Conservation (phyloP, 2,888 invertebrate species). For the Entomobrya multifasciata region DNA sequence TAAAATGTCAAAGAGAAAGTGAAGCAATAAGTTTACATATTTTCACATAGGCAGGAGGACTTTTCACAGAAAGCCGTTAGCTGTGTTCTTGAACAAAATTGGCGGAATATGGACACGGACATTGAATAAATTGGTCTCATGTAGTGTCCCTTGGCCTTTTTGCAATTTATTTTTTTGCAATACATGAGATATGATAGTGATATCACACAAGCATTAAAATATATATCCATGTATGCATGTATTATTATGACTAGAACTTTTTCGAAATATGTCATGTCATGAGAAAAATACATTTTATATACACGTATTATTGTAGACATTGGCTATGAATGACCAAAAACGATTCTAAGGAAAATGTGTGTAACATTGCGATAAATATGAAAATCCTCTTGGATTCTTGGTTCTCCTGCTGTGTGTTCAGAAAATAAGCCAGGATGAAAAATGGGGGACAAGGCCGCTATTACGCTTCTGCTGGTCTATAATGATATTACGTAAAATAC, state of each 20-base stretch:
- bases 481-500: neutral
- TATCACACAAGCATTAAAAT: neutral
- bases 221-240: neutral
- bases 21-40: no score
- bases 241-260: neutral
- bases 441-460: conserved; percentile 42
- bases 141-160: conserved; percentile 15
- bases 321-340: neutral
- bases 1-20: no score
- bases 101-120: neutral
- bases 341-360: neutral
- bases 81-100: no score
- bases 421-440: conserved; percentile 50
- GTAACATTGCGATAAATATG: conserved; percentile 38
- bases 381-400: neutral
- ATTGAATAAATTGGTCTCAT: conserved; percentile 35
- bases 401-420: neutral
- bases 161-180: neutral
- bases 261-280: no score
- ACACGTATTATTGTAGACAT: neutral
- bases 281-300: no score
- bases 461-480: neutral
- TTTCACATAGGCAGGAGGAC: neutral
- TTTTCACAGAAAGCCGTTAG: no score
- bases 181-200: neutral